phyloP scores from a whole-genome alignment of 2,113 vertebrate species.

The Struthidea cinerea region DNA sequence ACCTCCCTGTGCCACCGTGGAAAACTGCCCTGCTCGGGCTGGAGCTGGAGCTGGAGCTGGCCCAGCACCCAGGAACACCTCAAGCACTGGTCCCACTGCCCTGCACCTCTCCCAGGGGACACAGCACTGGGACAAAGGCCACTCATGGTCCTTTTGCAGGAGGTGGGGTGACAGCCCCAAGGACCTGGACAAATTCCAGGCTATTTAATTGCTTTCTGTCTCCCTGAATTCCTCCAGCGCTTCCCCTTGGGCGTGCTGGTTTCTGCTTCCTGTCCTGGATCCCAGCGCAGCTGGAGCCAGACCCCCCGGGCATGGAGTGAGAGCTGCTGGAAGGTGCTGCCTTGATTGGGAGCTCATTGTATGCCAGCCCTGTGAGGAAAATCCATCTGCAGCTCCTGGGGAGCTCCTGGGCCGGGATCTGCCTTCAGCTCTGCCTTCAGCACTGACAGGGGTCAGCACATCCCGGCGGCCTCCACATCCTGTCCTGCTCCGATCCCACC shows the following conservation, averaged over 20 bases:
- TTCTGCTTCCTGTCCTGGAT: background rate
- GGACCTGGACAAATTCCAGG: background rate
- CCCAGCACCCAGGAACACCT: background rate
- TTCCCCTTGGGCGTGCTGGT: background rate
- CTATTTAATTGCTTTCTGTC: background rate
- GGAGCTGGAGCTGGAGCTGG: background rate
- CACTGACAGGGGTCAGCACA: background rate
- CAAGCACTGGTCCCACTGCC: background rate
- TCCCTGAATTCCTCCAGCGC: background rate
- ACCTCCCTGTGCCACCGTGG: rapidly evolving
- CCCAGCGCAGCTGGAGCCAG: background rate
- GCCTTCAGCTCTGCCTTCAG: background rate
- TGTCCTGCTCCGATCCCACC: background rate
- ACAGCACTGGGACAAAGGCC: rapidly evolving
- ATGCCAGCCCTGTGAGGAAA: background rate
- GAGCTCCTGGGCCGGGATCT: background rate
- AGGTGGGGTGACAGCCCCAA: background rate
- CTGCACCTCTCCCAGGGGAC: background rate
- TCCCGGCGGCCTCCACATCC: rapidly evolving
- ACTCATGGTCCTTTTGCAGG: background rate
- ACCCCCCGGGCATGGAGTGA: background rate
- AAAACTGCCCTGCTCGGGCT: rapidly evolving
- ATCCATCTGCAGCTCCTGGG: background rate
- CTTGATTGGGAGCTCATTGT: background rate
- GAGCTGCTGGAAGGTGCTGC: background rate